Evolutionary conservation across 2,888 invertebrate genomes (phyloP).

Genomic region (Spicauda simplicius): DNA sequence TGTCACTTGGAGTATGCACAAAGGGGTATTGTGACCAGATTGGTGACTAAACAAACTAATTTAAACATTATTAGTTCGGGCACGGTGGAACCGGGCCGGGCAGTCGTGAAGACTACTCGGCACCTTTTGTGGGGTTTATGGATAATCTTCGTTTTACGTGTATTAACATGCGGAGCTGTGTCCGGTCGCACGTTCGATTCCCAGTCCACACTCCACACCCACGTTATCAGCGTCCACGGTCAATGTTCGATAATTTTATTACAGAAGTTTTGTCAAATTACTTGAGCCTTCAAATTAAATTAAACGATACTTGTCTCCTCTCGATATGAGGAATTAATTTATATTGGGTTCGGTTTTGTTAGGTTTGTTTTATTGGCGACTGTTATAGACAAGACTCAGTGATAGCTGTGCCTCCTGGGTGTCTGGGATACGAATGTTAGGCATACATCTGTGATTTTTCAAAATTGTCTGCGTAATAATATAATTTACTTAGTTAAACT

Average conservation of each 20-base stretch:
- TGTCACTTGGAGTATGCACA: conserved; percentile 3
- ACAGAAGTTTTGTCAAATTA: conserved; percentile 83
- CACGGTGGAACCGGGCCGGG: conserved; percentile 52
- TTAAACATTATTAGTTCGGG: conserved; percentile 21
- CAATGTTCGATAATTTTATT: conserved; percentile 83
- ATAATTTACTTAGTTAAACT: too few species aligned
- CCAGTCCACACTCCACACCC: conserved; percentile 59
- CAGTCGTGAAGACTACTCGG: conserved; percentile 75
- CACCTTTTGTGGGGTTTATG: conserved; percentile 81
- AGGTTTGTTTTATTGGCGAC: conserved; percentile 8
- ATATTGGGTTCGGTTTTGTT: conserved; percentile 40
- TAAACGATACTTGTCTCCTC: conserved; percentile 74
- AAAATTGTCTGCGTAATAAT: too few species aligned
- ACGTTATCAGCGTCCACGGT: conserved; percentile 69
- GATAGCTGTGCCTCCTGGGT: neutral
- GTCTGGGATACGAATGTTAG: neutral
- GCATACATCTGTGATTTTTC: too few species aligned
- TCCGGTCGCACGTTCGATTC: conserved; percentile 68
- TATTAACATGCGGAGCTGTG: conserved; percentile 75
- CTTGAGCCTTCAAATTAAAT: conserved; percentile 79
- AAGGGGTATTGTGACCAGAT: neutral
- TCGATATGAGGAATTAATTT: conserved; percentile 67
- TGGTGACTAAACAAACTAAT: conserved; percentile 28
- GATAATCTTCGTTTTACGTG: conserved; percentile 79
- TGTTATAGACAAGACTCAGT: neutral